Evolutionary conservation across 1,140 invertebrate species (phyloP).

Genomic region (Lepidurus packardi): DNA sequence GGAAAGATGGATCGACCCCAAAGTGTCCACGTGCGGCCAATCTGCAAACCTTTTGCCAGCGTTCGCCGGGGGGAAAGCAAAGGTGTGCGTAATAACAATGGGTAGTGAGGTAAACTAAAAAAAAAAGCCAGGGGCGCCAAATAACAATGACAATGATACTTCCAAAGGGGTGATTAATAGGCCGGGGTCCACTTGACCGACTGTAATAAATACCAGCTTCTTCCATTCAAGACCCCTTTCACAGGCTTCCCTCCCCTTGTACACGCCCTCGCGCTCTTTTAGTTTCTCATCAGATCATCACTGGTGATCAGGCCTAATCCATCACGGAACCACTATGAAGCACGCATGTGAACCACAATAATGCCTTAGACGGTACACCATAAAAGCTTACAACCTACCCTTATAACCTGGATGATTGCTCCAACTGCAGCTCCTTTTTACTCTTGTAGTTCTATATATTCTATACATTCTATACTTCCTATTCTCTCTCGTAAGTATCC

Average conservation of each 20-base stretch:
- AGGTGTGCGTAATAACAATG: conserved; percentile 1
- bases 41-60: not conserved
- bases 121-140: not conserved
- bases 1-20: not conserved
- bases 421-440: too few species aligned
- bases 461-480: too few species aligned
- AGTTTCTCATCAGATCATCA: not conserved
- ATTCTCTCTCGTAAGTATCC: too few species aligned
- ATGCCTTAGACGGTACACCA: too few species aligned
- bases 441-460: too few species aligned
- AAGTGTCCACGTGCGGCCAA: not conserved
- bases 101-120: not conserved
- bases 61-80: not conserved
- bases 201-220: not conserved
- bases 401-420: too few species aligned
- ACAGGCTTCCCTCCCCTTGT: not conserved
- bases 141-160: conserved; percentile 12
- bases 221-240: too few species aligned
- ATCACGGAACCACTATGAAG: not conserved
- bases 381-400: too few species aligned
- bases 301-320: not conserved
- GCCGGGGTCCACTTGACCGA: not conserved
- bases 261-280: not conserved
- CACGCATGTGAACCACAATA: not conserved
- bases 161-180: not conserved